Evolutionary conservation across 2,113 vertebrate genomes (phyloP).

Genomic region (Dasyurus viverrinus): DNA sequence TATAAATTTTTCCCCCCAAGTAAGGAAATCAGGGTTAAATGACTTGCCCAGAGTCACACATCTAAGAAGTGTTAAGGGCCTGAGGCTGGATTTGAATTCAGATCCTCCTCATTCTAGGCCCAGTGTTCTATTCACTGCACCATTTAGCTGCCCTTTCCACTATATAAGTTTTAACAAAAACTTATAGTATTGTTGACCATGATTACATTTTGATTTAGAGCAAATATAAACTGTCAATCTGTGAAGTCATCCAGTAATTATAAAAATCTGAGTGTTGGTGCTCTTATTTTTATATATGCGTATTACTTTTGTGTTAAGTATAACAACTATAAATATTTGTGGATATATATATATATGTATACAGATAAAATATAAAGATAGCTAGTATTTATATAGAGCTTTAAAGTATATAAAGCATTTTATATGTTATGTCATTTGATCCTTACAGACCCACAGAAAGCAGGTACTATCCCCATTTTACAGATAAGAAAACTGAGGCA

Average conservation of each 20-base stretch:
- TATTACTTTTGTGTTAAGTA: too few species aligned
- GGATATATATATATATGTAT: too few species aligned
- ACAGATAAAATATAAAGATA: too few species aligned
- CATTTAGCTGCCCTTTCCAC: too few species aligned
- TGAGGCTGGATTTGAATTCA: too few species aligned
- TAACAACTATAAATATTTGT: too few species aligned
- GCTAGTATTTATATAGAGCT: background rate
- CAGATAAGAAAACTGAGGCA: background rate
- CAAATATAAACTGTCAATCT: background rate
- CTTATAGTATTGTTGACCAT: background rate
- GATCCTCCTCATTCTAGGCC: too few species aligned
- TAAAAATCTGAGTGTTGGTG: background rate
- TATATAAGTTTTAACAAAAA: background rate
- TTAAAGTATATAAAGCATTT: background rate
- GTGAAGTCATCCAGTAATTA: background rate
- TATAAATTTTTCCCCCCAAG: too few species aligned
- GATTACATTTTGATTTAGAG: background rate
- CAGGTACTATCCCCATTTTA: background rate
- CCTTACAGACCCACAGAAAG: background rate
- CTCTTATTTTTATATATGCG: background rate
- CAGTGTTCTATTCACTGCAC: too few species aligned
- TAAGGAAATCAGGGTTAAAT: too few species aligned
- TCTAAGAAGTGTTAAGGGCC: too few species aligned
- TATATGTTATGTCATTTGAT: background rate
- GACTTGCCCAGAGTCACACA: too few species aligned